A percentile compares a stretch with the other conserved stretches of the same genome.
phyloP scores from a whole-genome alignment of 2,888 invertebrate genomes.

The Dryobota labecula region DNA sequence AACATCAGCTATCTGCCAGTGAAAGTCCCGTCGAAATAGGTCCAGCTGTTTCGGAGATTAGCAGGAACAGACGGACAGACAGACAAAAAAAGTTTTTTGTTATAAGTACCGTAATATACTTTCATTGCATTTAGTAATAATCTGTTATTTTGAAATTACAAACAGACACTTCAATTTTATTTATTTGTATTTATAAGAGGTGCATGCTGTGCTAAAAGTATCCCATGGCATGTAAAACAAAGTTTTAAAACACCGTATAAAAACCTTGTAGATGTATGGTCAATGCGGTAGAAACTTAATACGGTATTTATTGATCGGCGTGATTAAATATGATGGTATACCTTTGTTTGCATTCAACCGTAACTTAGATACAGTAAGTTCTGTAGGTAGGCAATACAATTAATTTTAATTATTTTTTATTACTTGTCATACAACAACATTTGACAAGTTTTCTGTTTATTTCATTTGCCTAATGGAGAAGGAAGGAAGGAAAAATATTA shows the following conservation, averaged over 20 bases:
- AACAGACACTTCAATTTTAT: too few relatives aligned
- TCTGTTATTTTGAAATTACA: too few relatives aligned
- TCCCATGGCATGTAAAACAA: not conserved
- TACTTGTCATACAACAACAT: not conserved
- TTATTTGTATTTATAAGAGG: too few relatives aligned
- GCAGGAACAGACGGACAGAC: too few relatives aligned
- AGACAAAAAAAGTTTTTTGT: too few relatives aligned
- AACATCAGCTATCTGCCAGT: too few relatives aligned
- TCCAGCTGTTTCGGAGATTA: too few relatives aligned
- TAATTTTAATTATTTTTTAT: not conserved
- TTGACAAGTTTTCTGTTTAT: slow-evolving; percentile 21
- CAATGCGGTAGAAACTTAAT: slow-evolving; percentile 38
- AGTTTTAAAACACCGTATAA: slow-evolving; percentile 14
- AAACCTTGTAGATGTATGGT: slow-evolving; percentile 34
- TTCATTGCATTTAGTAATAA: too few relatives aligned
- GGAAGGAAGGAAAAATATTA: slow-evolving; percentile 20
- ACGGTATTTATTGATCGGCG: slow-evolving; percentile 36
- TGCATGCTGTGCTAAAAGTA: not conserved
- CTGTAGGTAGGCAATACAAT: not conserved
- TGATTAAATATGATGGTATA: slow-evolving; percentile 8
- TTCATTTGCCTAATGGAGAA: not conserved
- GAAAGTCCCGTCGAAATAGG: too few relatives aligned
- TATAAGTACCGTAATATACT: too few relatives aligned
- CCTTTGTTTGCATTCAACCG: slow-evolving; percentile 41
- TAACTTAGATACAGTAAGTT: slow-evolving; percentile 35